Base-by-base conservation (phyloP, 1,140 invertebrate genomes). In the Heliconius congener region DNA sequence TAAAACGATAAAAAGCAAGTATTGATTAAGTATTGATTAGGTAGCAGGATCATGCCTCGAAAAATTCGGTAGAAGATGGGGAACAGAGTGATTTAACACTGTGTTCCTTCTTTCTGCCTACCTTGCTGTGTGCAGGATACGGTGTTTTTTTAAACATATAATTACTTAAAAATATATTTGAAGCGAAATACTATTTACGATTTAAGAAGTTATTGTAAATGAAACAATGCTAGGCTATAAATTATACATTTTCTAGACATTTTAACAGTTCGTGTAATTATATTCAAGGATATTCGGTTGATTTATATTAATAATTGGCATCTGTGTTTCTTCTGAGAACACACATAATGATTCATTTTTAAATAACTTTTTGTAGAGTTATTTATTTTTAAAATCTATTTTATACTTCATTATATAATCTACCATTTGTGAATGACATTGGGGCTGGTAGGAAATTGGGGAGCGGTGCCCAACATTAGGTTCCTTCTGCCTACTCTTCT, bases 291-390 rank as follows among this genome's bases (percentile, higher is more conserved):
- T 71, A 73, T 72, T 75, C 30, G 23, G 23, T 34, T 73, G 1
- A 73, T 78, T 60, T 60, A 57, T 27, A 73, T 73, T 34, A 78
- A 73, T 60, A 4, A 73, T 73, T 34, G 76, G 46, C 71, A 73
- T 78, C 76, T 52, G 76, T 73, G 30, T 71, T 55, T n/a, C 5
- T 78, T 73, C 71, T 55, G 76, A 78, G 76, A 78, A 78, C 13
- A 11, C 34, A 73, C 2, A 30, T 73, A 66, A 30, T 73, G 76
- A 78, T 57, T 78, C 37, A 78, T 73, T 73, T 77, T 37, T 11
- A 39, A 77, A 71, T 27, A 27, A 27, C 8, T 55, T 55, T 8
- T 74, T 34, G 23, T 2, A 60, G 9, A n/a, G 9, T 0, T 60
- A 30, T 66, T 66, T 66, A 66, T 66, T 23, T 66, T 66, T 16